Base-by-base conservation (phyloP, 2,888 invertebrate species). In the Tenthredo mesomela region DNA sequence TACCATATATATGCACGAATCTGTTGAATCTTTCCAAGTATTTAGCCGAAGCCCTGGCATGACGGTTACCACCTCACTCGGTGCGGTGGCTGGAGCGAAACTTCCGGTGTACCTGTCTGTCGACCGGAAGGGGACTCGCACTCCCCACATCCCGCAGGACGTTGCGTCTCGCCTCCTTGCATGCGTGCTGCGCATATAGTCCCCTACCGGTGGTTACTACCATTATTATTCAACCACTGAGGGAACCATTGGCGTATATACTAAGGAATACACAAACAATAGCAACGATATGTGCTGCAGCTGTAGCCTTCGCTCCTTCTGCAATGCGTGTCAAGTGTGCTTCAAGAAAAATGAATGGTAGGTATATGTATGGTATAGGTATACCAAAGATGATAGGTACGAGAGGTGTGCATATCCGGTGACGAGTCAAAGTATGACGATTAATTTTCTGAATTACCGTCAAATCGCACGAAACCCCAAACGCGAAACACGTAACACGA, bases 71-170 rank as follows among this genome's bases (percentile, higher is more conserved):
- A 80, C 80, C 80, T 86, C 84, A 84, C 86, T 84, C 67, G 67
- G 18, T 67, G 86, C 86, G 87, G 78, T 84, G 87, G 87, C 86
- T 89, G 87, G 88, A 89, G 87, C 88, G 87, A 71, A 84, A 87
- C 88, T 90, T 90, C 90, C 90, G 88, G 86, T 67, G 86, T 70
- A 85, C 86, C 87, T 89, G 88, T 89, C 90, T 89, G 89, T 84
- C 88, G 87, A 87, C 89, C 90, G 91, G 91, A 91, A 91, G 86
- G 85, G 85, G 85, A 86, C 67, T 82, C 83, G 47, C 61, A 37
- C 61, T 58, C 70, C 33, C 67, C 65, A 78, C 78, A 82, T 54
- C 84, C 85, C 85, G 85, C 84, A 86, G 86, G 86, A 85, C 86
- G 85, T 65, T 65, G 50, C 21, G 58, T 67, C 25, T 82, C 71